phyloP scores from a whole-genome alignment of 2,113 vertebrate species.

The Alectura lathami region DNA sequence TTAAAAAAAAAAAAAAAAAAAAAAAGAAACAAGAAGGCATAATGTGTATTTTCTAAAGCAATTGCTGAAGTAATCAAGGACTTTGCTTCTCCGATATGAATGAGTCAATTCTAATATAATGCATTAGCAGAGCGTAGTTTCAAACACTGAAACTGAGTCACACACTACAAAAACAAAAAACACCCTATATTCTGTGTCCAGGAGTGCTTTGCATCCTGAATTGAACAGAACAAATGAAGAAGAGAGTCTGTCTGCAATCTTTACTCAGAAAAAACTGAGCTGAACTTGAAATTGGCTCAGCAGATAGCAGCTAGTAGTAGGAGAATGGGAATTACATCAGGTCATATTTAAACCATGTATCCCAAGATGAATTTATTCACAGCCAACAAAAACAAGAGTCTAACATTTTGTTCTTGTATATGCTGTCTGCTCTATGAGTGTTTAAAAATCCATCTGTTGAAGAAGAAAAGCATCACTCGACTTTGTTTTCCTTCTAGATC shows the following conservation, averaged over 20 bases:
- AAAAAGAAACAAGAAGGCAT: neutral
- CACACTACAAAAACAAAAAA: neutral
- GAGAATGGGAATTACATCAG: slow-evolving; percentile 51
- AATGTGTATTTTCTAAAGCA: neutral
- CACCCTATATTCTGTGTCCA: neutral
- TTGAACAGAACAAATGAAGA: slow-evolving; percentile 31
- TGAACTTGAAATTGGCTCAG: slow-evolving; percentile 56
- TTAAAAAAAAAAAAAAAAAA: neutral
- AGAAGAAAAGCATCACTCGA: slow-evolving; percentile 9
- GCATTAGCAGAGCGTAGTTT: neutral
- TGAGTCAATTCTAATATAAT: slow-evolving; percentile 27
- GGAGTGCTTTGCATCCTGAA: slow-evolving; percentile 4
- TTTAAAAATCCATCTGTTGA: neutral
- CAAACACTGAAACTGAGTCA: slow-evolving; percentile 14
- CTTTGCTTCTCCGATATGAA: neutral
- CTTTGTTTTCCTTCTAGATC: slow-evolving; percentile 22
- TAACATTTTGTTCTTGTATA: slow-evolving; percentile 42
- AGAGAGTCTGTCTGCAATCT: neutral
- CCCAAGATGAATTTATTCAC: slow-evolving; percentile 52
- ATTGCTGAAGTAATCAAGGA: neutral
- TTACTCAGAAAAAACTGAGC: slow-evolving; percentile 21
- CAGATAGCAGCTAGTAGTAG: slow-evolving; percentile 51
- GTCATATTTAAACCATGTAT: slow-evolving; percentile 42
- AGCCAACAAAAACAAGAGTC: slow-evolving; percentile 56
- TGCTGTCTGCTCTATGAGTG: neutral